These are phyloP conservation scores for Drosophila rubida DNA, from an alignment of 2,888 invertebrate genomes.

Conservation along the genomic window DNA sequence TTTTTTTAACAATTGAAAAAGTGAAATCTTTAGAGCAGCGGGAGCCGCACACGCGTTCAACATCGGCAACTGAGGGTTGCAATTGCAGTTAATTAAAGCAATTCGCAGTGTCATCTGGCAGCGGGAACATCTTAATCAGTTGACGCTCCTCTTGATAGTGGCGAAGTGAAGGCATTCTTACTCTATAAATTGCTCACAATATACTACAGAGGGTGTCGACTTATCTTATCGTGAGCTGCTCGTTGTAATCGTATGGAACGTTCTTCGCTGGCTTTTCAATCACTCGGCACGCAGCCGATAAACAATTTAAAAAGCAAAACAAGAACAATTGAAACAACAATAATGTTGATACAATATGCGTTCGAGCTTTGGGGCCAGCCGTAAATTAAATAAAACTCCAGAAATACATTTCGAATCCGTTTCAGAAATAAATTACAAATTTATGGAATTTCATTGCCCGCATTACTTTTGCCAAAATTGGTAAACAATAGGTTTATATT, in stretches of 20 bases:
- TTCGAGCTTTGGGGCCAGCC: conserved; percentile 10
- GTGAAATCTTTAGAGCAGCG: conserved; percentile 75
- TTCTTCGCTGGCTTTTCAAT: conserved; percentile 49
- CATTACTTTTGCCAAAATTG: conserved; percentile 2
- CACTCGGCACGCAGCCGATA: conserved; percentile 54
- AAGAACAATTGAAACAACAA: conserved; percentile 25
- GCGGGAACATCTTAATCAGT: conserved; percentile 45
- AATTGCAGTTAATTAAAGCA: conserved; percentile 60
- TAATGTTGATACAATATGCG: conserved; percentile 47
- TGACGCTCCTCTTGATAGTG: conserved; percentile 11
- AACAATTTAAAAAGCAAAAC: conserved; percentile 37
- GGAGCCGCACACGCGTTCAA: conserved; percentile 67
- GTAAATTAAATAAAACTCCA: neutral
- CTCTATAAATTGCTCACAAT: neutral
- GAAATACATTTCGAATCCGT: neutral
- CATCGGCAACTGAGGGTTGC: conserved; percentile 58
- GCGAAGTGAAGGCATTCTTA: neutral
- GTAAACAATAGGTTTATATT: neutral
- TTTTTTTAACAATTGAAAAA: conserved; percentile 49
- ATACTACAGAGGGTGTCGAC: conserved; percentile 24
- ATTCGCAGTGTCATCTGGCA: conserved; percentile 43
- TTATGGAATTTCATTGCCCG: neutral
- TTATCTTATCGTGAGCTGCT: conserved; percentile 54
- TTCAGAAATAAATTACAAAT: neutral
- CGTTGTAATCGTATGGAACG: conserved; percentile 26